These are phyloP conservation scores for Xiphorhynchus erythropygius DNA, from an alignment of 2,797 vertebrate genomes.

Conservation along the genomic window DNA sequence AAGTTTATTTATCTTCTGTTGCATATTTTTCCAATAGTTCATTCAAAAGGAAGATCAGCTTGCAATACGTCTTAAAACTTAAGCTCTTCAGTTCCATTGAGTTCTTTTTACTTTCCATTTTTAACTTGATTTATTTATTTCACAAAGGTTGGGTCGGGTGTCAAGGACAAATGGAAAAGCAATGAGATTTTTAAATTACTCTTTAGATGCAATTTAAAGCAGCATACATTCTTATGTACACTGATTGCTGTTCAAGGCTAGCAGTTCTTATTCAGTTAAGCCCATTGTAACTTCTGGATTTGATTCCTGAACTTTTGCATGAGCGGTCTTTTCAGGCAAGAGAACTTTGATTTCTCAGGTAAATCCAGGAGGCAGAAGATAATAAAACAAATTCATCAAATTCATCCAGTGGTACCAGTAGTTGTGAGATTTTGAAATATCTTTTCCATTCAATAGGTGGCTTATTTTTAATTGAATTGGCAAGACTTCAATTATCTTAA, in stretches of 20 bases:
- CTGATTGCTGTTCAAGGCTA: background rate
- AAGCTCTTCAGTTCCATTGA: background rate
- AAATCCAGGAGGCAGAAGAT: background rate
- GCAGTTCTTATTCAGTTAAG: background rate
- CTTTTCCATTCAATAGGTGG: conserved; percentile 28
- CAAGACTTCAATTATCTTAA: conserved; percentile 57
- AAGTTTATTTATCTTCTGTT: background rate
- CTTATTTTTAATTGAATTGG: conserved; percentile 71
- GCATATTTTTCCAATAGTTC: background rate
- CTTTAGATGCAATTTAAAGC: background rate
- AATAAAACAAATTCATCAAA: background rate
- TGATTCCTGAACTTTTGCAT: background rate
- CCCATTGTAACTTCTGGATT: background rate
- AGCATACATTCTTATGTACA: background rate
- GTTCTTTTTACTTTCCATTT: background rate
- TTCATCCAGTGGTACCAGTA: background rate
- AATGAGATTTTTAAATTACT: background rate
- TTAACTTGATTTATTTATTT: background rate
- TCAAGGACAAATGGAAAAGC: background rate
- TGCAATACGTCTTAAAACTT: background rate
- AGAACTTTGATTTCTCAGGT: conserved; percentile 8
- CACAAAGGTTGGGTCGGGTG: background rate
- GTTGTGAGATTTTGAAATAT: conserved; percentile 14
- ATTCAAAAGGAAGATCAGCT: background rate
- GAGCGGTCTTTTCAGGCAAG: background rate